Base-by-base conservation (phyloP, 2,888 invertebrate species). In the Gisinianus flammeolus region DNA sequence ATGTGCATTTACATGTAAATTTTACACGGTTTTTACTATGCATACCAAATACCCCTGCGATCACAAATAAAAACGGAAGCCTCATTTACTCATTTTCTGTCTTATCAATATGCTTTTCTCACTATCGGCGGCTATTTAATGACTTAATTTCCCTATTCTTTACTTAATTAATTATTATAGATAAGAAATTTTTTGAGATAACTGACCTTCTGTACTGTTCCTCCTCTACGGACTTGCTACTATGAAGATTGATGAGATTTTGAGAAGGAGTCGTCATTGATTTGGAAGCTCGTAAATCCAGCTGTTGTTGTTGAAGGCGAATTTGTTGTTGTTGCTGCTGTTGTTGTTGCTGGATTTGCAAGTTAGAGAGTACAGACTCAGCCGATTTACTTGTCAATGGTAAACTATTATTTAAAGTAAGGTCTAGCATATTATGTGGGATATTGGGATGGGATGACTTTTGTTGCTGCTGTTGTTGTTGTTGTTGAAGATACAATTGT, bases 151-250 rank as follows among this genome's bases (percentile, higher is more conserved):
- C n/a, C n/a, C n/a, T n/a, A n/a, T n/a, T n/a, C n/a, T n/a, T n/a
- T n/a, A n/a, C n/a, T n/a, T n/a, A n/a, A n/a, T n/a, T n/a, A n/a
- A n/a, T n/a, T n/a, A n/a, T n/a, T n/a, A n/a, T n/a, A n/a, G n/a
- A n/a, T n/a, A n/a, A n/a, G n/a, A n/a, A n/a, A n/a, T 44, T 44
- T 2, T 44, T 44, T n/a, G n/a, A n/a, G n/a, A n/a, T n/a, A n/a
- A n/a, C n/a, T 75, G 72, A 83, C 83, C 83, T 83, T 78, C 83
- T 76, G 56, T 82, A 83, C 30, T 80, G 82, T 73, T 82, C 82
- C 33, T 83, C 83, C 31, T 83, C 83, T 64, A 72, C 72, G 22
- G 72, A 72, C 16, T 72, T 72, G 33, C 58, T 72, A 33, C 62
- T 56, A 24, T 72, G 72, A 58, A 72, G 62, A 22, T 44, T 52